phyloP scores from a whole-genome alignment of 1,140 invertebrate genomes.

The Wiebesia pumilae region DNA sequence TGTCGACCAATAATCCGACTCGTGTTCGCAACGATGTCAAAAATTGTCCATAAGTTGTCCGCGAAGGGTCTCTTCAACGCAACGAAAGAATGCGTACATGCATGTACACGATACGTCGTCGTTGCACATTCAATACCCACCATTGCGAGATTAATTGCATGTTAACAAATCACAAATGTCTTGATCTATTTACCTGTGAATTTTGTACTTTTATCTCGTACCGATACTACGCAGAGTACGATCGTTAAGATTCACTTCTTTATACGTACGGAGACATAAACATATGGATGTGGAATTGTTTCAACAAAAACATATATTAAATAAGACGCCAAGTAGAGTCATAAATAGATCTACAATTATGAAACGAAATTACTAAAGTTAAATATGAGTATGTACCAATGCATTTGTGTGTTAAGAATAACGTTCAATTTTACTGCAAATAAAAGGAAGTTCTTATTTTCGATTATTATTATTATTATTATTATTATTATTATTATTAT shows the following conservation, averaged over 20 bases:
- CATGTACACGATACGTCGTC: slow-evolving; percentile 64
- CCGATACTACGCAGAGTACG: background rate
- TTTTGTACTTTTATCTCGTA: background rate
- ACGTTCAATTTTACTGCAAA: too few species aligned
- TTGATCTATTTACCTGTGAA: background rate
- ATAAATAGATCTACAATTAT: background rate
- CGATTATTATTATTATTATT: too few species aligned
- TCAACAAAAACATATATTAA: background rate
- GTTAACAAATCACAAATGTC: background rate
- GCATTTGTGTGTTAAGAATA: too few species aligned
- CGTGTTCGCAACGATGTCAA: slow-evolving; percentile 22
- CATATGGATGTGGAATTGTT: background rate
- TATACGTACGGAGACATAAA: background rate
- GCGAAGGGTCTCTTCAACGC: background rate
- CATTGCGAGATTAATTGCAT: slow-evolving; percentile 2
- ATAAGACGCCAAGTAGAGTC: background rate
- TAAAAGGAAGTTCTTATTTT: too few species aligned
- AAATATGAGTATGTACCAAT: too few species aligned
- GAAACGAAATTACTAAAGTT: too few species aligned
- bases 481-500: too few species aligned
- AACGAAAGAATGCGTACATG: slow-evolving; percentile 19
- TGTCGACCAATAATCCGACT: slow-evolving; percentile 20
- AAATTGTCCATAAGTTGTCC: background rate
- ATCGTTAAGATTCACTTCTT: background rate
- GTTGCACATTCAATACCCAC: slow-evolving; percentile 62